These are phyloP conservation scores for Drosophila ercepeae DNA, from an alignment of 1,140 invertebrate genomes.

Conservation along the genomic window DNA sequence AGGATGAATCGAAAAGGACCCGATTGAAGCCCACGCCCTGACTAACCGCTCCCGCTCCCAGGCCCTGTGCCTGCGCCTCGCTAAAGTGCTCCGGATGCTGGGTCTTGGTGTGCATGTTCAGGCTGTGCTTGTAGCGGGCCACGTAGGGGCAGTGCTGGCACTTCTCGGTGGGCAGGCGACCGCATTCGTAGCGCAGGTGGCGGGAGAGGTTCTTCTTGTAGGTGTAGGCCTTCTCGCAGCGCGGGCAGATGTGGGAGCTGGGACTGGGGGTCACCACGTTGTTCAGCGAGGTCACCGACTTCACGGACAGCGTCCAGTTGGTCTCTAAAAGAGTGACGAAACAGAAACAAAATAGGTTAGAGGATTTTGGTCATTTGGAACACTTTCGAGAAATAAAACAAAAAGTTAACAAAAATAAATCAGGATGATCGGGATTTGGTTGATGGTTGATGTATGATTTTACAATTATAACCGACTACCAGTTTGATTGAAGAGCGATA, in stretches of 20 bases:
- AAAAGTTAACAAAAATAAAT: constrained; percentile 1
- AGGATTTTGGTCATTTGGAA: constrained; percentile 3
- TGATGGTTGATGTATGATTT: constrained; percentile 42
- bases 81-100: constrained; percentile 69
- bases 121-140: constrained; percentile 85
- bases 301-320: constrained; percentile 67
- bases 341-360: constrained; percentile 76
- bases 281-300: constrained; percentile 78
- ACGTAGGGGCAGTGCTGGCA: constrained; percentile 86
- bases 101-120: constrained; percentile 84
- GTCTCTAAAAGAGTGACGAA: constrained; percentile 63
- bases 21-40: constrained; percentile 1
- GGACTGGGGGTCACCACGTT: constrained; percentile 40
- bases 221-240: constrained; percentile 86
- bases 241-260: constrained; percentile 83
- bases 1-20: constrained; percentile 21
- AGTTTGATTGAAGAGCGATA: constrained; percentile 33
- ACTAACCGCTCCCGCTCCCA: not conserved
- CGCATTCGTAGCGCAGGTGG: constrained; percentile 86
- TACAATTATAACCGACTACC: constrained; percentile 38
- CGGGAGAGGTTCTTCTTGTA: constrained; percentile 86
- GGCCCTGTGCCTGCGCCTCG: not conserved
- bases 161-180: constrained; percentile 85
- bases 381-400: not conserved
- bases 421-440: constrained; percentile 1